Evolutionary conservation across 2,888 invertebrate species (phyloP).

Genomic region (Tinea pellionella): DNA sequence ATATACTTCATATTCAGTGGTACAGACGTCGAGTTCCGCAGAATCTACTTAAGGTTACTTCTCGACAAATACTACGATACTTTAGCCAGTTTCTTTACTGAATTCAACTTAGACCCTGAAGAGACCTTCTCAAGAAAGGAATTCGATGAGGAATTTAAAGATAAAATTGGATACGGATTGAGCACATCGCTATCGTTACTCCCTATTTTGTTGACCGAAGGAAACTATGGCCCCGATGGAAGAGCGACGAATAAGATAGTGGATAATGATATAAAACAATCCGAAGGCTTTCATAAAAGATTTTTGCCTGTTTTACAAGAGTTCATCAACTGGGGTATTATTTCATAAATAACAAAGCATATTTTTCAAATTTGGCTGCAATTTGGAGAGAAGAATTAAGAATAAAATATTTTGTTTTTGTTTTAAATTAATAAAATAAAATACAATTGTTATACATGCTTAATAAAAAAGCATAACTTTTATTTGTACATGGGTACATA

Average conservation of each 20-base stretch:
- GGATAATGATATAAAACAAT: background rate
- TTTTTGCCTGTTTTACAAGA: background rate
- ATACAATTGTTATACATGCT: background rate
- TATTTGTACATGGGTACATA: too few relatives aligned
- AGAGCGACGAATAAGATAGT: too few relatives aligned
- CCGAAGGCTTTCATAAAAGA: background rate
- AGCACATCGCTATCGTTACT: background rate
- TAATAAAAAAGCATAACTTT: too few relatives aligned
- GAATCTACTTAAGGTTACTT: conserved; percentile 24
- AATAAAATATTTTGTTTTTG: background rate
- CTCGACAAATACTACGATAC: conserved; percentile 28
- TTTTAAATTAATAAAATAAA: background rate
- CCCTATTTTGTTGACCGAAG: background rate
- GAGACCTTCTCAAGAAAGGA: conserved; percentile 31
- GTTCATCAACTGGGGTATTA: conserved; percentile 7
- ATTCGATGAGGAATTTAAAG: conserved; percentile 33
- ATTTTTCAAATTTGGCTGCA: background rate
- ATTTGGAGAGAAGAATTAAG: background rate
- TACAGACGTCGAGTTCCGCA: conserved; percentile 38
- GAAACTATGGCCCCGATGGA: background rate
- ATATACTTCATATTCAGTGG: conserved; percentile 42
- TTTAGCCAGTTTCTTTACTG: conserved; percentile 26
- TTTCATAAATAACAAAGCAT: too few relatives aligned
- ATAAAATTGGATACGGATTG: conserved; percentile 17
- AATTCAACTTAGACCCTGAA: conserved; percentile 28